Evolutionary conservation across 2,113 vertebrate genomes (phyloP).

Genomic region (Bucco capensis): DNA sequence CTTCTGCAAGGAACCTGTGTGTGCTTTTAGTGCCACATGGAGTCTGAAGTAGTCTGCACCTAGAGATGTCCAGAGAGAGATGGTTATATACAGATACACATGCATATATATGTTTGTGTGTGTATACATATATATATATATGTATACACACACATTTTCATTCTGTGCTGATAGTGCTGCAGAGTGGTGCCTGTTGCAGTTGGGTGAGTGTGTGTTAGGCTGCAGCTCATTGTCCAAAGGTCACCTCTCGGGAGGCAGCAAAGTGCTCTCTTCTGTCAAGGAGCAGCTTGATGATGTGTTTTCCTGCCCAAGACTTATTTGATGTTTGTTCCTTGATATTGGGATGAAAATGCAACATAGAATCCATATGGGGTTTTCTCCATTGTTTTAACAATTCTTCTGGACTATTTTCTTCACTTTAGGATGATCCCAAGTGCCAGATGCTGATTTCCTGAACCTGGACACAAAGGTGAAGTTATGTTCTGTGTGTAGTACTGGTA

Average conservation of each 20-base stretch:
- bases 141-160: too few relatives aligned
- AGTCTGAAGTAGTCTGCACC: neutral
- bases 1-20: neutral
- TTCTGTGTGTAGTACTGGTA: too few relatives aligned
- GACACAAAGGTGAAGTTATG: conserved; percentile 6
- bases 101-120: neutral
- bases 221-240: neutral
- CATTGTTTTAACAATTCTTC: conserved; percentile 46
- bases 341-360: conserved; percentile 56
- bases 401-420: conserved; percentile 27
- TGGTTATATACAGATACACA: neutral
- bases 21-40: neutral
- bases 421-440: conserved; percentile 27
- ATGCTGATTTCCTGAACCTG: conserved; percentile 37
- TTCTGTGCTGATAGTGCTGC: neutral
- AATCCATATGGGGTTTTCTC: too few relatives aligned
- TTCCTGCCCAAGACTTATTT: conserved; percentile 34
- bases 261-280: neutral
- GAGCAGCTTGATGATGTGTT: conserved; percentile 27
- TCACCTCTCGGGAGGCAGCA: neutral
- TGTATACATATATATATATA: too few relatives aligned
- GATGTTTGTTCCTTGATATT: conserved; percentile 51
- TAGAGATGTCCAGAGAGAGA: neutral
- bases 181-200: neutral
- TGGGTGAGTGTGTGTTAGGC: neutral